Evolutionary conservation across 2,113 vertebrate species (phyloP), one percentile per base, ranked within the genome.

Genomic region (Stigmatopora nigra): DNA sequence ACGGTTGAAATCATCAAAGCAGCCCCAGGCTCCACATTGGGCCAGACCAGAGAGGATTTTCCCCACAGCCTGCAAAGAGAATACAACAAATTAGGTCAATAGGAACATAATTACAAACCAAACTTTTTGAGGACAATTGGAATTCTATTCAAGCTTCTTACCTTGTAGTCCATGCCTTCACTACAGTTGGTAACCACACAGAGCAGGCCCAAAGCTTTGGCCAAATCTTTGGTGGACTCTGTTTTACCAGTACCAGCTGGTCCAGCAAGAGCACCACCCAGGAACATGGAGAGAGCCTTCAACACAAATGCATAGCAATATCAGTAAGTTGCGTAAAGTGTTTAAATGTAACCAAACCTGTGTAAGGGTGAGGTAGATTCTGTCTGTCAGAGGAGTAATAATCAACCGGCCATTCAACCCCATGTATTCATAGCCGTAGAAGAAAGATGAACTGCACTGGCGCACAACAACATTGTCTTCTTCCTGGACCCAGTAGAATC

Each of bases 371-470:
- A 99, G 91, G 82, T 98, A 99, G 76, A 99, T 99, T 4, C 95
- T 90, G 71, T 99, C 95, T 0, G 97, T 99, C 53, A 99, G 91
- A 0, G 97, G 96, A 0, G 97, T 99, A 82, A 99, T 98, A 56
- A 99, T 96, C 64, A 99, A 84, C 0, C 96, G 90, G 13, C 97
- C 97, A 0, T 99, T 99, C 70, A 99, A 77, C 1, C 97, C 97
- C 97, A 99, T 98, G 82, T 99, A 99, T 83, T 99, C 97, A 0
- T 99, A 97, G 7, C 97, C 97, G 0, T 99, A 99, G 4, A 87
- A 77, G 65, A 99, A 99, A 0, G 89, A 73, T 12, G 96, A 95
- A 0, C 92, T 98, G 86, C 97, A 99, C 80, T 99, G 97, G 2
- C 83, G 91, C 74, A 98, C 93, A 15, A 73, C 88, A 66, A 99